A percentile compares a stretch with the other conserved stretches of the same genome.
Conservation (phyloP, 2,888 invertebrate genomes). For the Diploptera punctata region DNA sequence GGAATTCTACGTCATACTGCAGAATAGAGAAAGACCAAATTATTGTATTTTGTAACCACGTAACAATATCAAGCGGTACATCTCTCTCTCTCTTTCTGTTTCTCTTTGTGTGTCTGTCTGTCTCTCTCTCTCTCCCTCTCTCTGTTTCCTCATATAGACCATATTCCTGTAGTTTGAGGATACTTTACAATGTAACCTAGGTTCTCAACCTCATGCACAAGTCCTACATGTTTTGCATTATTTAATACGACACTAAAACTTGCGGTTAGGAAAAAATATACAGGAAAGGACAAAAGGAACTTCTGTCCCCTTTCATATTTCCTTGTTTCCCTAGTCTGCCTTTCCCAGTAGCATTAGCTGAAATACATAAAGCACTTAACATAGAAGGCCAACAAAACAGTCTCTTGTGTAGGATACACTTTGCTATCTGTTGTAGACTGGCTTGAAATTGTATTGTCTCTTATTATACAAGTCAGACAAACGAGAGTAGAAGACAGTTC, state of each 20-base stretch:
- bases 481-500: no score
- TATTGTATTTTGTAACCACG: not conserved
- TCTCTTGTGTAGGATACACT: not conserved
- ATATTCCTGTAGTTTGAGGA: not conserved
- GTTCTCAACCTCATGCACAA: not conserved
- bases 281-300: not conserved
- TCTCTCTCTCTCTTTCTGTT: no score
- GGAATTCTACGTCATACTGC: not conserved
- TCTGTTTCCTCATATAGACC: not conserved
- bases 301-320: not conserved
- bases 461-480: not conserved
- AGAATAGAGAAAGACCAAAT: not conserved
- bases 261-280: not conserved
- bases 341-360: not conserved
- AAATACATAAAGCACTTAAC: not conserved
- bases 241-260: not conserved
- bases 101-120: not conserved
- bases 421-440: not conserved
- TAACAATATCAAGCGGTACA: not conserved
- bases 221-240: not conserved
- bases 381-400: not conserved
- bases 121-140: not conserved
- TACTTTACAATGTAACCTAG: not conserved
- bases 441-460: not conserved
- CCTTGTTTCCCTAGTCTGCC: not conserved